A percentile compares a stretch with the other conserved stretches of the same genome.
These are phyloP conservation scores for Cirrhinus molitorella DNA, from an alignment of 2,797 vertebrate genomes.

Conservation along the genomic window DNA sequence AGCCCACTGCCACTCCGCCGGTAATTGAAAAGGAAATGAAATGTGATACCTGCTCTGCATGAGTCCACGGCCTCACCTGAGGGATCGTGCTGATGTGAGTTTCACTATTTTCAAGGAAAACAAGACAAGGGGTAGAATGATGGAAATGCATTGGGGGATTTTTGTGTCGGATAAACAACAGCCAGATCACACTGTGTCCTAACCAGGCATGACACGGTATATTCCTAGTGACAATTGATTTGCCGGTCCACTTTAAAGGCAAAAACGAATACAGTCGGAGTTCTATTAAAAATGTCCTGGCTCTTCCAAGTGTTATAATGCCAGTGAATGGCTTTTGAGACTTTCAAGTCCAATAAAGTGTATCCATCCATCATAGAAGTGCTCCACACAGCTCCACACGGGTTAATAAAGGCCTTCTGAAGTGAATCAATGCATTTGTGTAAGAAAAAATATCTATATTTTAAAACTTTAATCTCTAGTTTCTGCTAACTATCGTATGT, in stretches of 20 bases:
- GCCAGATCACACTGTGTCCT: neutral
- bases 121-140: neutral
- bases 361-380: too few relatives aligned
- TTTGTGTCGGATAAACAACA: neutral
- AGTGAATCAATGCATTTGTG: too few relatives aligned
- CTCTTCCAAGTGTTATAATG: too few relatives aligned
- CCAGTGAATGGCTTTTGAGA: too few relatives aligned
- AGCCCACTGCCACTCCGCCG: constrained; percentile 13
- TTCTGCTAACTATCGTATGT: too few relatives aligned
- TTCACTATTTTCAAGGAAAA: constrained; percentile 31
- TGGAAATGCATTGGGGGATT: neutral
- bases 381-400: too few relatives aligned
- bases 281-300: too few relatives aligned
- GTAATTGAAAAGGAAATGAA: constrained; percentile 62
- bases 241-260: neutral
- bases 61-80: constrained; percentile 34
- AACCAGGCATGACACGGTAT: neutral
- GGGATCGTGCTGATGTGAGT: neutral
- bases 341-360: too few relatives aligned
- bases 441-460: too few relatives aligned
- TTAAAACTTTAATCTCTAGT: too few relatives aligned
- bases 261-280: too few relatives aligned
- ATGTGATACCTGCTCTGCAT: constrained; percentile 51
- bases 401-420: too few relatives aligned
- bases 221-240: neutral